These are phyloP conservation scores for Tetrax tetrax DNA, from an alignment of 2,113 vertebrate species.

Conservation along the genomic window DNA sequence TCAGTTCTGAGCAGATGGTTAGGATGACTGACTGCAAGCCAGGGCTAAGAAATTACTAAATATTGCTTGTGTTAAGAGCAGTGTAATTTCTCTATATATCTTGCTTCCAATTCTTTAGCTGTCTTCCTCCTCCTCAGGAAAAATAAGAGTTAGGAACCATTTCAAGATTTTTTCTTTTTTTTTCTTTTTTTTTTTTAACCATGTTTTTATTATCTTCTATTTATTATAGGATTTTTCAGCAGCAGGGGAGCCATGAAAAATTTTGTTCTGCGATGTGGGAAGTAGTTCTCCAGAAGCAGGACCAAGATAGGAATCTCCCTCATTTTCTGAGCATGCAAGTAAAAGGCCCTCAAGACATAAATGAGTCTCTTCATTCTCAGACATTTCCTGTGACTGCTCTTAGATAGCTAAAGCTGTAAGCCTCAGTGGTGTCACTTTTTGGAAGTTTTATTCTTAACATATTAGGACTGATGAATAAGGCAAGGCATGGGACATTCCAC, in stretches of 20 bases:
- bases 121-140: not conserved
- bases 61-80: constrained; percentile 25
- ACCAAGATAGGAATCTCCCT: not conserved
- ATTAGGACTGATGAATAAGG: constrained; percentile 28
- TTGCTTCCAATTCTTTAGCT: not conserved
- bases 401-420: not conserved
- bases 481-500: constrained; percentile 32
- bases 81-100: constrained; percentile 11
- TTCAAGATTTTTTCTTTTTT: not conserved
- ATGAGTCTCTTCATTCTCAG: not conserved
- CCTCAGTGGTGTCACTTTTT: not conserved
- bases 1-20: constrained; percentile 54
- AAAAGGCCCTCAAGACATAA: not conserved
- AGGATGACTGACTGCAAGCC: constrained; percentile 45
- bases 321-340: not conserved
- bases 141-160: not conserved
- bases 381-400: not conserved
- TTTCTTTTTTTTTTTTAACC: not conserved
- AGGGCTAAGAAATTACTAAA: constrained; percentile 34
- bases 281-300: not conserved
- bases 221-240: not conserved
- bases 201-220: not conserved
- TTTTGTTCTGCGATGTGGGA: not conserved
- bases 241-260: not conserved
- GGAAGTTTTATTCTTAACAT: not conserved